Conservation (phyloP, 2,113 vertebrate genomes). For the Ophiodon elongatus region DNA sequence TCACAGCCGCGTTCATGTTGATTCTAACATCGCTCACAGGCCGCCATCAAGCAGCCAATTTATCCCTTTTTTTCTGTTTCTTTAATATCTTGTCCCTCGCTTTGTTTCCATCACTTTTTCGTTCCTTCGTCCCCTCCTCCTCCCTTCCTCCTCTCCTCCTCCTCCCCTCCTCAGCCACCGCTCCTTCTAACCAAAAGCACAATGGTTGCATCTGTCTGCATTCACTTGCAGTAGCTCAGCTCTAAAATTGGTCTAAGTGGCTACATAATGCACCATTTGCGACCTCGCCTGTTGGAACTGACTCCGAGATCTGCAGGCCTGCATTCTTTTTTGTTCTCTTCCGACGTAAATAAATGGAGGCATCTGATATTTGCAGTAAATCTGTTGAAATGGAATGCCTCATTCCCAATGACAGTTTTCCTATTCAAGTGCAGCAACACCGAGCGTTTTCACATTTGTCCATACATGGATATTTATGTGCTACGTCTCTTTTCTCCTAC, state of each 20-base stretch:
- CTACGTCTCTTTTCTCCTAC: background rate
- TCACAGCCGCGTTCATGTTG: background rate
- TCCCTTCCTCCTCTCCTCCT: too few relatives aligned
- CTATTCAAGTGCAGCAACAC: background rate
- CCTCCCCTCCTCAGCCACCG: background rate
- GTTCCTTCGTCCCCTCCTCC: background rate
- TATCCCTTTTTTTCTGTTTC: background rate
- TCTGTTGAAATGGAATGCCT: conserved; percentile 10
- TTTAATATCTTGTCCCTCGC: background rate
- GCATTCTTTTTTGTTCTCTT: conserved; percentile 19
- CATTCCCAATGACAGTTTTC: conserved; percentile 8
- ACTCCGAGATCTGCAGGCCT: background rate
- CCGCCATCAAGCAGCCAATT: background rate
- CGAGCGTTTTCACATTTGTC: background rate
- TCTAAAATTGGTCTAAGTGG: conserved; percentile 15
- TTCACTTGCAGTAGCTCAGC: conserved; percentile 8
- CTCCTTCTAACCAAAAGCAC: background rate
- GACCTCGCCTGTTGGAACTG: background rate
- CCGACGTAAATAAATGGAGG: conserved; percentile 29
- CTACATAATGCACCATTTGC: conserved; percentile 10
- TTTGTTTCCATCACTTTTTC: background rate
- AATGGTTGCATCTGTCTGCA: conserved; percentile 8
- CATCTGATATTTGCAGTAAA: conserved; percentile 42
- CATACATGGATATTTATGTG: background rate
- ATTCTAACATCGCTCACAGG: background rate